Conservation (phyloP, 1,140 invertebrate genomes). For the Leptinotarsa lineolata region DNA sequence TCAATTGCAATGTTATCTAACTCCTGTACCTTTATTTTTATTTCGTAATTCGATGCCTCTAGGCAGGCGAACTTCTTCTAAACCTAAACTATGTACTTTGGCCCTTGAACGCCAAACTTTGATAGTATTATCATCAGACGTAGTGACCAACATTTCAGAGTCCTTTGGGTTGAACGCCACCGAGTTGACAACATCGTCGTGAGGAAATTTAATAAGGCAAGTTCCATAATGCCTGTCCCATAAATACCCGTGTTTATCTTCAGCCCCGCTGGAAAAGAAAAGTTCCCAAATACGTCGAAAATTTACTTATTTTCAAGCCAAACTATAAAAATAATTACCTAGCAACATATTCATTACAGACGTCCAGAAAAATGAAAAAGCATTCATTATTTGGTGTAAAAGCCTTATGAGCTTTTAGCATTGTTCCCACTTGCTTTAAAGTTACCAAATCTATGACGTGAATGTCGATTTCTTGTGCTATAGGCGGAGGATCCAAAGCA, state of each 20-base stretch:
- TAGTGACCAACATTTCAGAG: conserved; percentile 83
- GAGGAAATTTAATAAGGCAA: conserved; percentile 76
- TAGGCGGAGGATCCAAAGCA: conserved; percentile 81
- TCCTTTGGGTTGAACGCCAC: conserved; percentile 86
- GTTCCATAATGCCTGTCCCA: conserved; percentile 88
- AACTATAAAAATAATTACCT: conserved; percentile 62
- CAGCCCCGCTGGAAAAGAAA: conserved; percentile 72
- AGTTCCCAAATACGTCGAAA: not conserved
- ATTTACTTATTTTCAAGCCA: too few species aligned
- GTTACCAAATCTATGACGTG: conserved; percentile 85
- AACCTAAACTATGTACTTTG: conserved; percentile 56
- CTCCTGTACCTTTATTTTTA: not conserved
- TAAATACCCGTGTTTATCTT: conserved; percentile 83
- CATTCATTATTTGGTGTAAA: conserved; percentile 88
- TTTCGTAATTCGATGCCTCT: conserved; percentile 49
- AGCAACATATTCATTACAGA: conserved; percentile 83
- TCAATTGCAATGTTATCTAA: conserved; percentile 1
- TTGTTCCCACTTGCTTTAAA: conserved; percentile 78
- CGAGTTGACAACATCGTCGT: conserved; percentile 83
- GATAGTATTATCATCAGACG: conserved; percentile 82
- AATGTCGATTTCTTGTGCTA: conserved; percentile 90
- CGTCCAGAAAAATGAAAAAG: conserved; percentile 88
- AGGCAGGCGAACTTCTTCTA: conserved; percentile 42
- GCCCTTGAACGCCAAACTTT: conserved; percentile 71
- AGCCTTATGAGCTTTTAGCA: conserved; percentile 82